Conservation (phyloP, 2,113 vertebrate genomes). For the Heliornis fulica region DNA sequence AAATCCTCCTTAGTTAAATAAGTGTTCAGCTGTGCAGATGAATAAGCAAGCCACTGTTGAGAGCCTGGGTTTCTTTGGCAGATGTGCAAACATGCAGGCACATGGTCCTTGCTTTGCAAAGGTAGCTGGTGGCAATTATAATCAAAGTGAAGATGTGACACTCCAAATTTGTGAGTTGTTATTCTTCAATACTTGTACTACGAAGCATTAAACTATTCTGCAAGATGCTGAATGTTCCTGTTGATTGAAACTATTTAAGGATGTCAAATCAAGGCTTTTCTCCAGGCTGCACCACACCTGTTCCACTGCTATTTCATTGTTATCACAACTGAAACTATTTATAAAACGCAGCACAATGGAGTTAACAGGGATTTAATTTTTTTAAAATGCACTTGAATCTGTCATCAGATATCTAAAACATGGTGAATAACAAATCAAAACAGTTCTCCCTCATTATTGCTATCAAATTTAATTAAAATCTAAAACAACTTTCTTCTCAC, state of each 20-base stretch:
- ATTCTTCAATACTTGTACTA: neutral
- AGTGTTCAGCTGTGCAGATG: neutral
- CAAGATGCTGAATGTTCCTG: neutral
- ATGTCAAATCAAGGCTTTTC: constrained; percentile 6
- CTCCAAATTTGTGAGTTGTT: constrained; percentile 5
- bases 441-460: constrained; percentile 20
- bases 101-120: neutral
- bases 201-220: neutral
- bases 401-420: neutral
- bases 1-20: neutral
- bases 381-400: neutral
- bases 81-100: neutral
- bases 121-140: neutral
- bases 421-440: constrained; percentile 45
- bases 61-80: neutral
- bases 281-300: neutral
- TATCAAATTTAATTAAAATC: constrained; percentile 30
- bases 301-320: neutral
- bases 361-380: neutral
- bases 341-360: neutral
- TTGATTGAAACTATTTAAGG: constrained; percentile 31
- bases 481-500: constrained; percentile 18
- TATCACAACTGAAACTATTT: neutral
- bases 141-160: constrained; percentile 15
- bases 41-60: neutral